These are phyloP conservation scores for Melospiza georgiana DNA, from an alignment of 2,113 vertebrate genomes.

Conservation along the genomic window DNA sequence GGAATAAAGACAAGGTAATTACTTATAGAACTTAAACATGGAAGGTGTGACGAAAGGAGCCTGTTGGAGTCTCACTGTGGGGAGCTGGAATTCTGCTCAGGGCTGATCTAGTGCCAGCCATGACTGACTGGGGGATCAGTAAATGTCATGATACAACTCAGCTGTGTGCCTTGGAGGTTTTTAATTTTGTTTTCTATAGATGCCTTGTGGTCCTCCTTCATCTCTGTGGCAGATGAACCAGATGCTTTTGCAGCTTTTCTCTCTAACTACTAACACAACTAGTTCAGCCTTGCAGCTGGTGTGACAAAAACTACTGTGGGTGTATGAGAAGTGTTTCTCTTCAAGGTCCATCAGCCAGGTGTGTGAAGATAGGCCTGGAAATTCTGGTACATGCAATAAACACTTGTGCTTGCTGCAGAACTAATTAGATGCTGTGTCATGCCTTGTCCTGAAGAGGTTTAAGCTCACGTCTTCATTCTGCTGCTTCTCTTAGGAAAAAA, in stretches of 20 bases:
- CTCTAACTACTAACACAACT: background rate
- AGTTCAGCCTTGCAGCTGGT: background rate
- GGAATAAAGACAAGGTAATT: background rate
- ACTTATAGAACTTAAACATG: background rate
- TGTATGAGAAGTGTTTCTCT: background rate
- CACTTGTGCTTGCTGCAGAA: background rate
- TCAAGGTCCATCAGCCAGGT: background rate
- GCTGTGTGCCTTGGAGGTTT: background rate
- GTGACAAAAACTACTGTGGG: background rate
- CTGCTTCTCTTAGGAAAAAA: background rate
- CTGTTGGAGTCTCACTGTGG: background rate
- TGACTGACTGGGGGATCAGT: background rate
- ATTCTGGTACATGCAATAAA: background rate
- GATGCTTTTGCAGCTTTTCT: background rate
- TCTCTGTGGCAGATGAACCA: background rate
- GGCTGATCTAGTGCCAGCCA: background rate
- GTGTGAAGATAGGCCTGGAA: background rate
- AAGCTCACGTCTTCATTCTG: background rate
- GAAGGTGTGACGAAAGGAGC: background rate
- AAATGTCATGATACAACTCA: background rate
- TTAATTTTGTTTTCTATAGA: background rate
- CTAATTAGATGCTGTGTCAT: background rate
- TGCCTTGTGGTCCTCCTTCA: background rate
- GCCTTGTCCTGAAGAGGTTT: background rate
- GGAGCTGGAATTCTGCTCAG: background rate